Evolutionary conservation across 23 tunicate species (phyloP), one percentile per base, ranked within the genome.

Genomic region (Trididemnum miniatum): DNA sequence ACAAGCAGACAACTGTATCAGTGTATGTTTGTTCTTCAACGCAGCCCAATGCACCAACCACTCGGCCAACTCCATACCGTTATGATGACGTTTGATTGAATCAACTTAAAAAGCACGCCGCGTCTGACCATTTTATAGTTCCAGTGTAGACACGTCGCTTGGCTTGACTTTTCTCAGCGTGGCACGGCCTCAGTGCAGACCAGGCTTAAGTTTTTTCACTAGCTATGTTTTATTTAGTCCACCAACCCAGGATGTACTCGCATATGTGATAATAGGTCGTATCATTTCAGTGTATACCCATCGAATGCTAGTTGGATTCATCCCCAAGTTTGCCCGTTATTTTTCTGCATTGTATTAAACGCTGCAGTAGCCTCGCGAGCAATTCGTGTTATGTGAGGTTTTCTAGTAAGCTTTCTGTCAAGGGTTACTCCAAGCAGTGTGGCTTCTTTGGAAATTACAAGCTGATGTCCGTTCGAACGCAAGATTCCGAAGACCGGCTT

Each of bases 291-390:
- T 62, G 28, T 12, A 62, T 62, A 62, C n/a, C 54, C 54, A 44
- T 44, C 15, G 9, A 9, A 44, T 44, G 9, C 9, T 44, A 44
- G 54, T 7, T 15, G 26, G n/a, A 3, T 62, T 62, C 5, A 62
- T 24, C n/a, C 67, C 67, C 67, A 22, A 26, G 3, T 62, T 62
- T 24, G n/a, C 29, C 67, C 67, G 4, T n/a, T 12, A 62, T 22
- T 62, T 62, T 22, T 24, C 67, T 12, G 26, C 23, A 62, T 62
- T 62, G 67, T 26, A 62, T 62, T 62, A 20, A n/a, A 62, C n/a
- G 67, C 26, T 62, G 67, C 26, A 62, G 67, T 62, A 3, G 67
- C 67, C n/a, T 62, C n/a, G 67, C 67, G 67, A 26, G 29, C 4
- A 62, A 62, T 62, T 22, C 67, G 29, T 12, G 26, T 62, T 12